A percentile compares a stretch with the other conserved stretches of the same genome.
Evolutionary conservation across 2,113 vertebrate species (phyloP).

Genomic region (Cyprinodon variegatus): DNA sequence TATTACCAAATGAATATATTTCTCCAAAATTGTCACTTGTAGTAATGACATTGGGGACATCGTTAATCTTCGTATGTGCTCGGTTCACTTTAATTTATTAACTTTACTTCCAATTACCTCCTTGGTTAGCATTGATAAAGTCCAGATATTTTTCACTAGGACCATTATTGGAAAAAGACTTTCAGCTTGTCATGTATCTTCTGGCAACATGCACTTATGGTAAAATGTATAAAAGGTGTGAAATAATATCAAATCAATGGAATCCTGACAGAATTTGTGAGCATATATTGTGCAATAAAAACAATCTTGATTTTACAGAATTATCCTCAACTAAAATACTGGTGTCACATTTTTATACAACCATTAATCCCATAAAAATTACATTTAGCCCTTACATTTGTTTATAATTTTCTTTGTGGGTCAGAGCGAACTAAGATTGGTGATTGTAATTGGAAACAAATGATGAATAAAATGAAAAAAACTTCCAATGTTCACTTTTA

Average conservation of each 20-base stretch:
- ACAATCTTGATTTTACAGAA: not conserved
- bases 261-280: not conserved
- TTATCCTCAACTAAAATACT: not conserved
- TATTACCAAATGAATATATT: constrained; percentile 14
- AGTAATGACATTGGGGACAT: constrained; percentile 5
- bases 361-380: not conserved
- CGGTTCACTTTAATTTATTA: not conserved
- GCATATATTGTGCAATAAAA: not conserved
- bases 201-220: not conserved
- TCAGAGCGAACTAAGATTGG: too few relatives aligned
- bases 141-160: constrained; percentile 24
- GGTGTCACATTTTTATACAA: not conserved
- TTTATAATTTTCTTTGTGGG: too few relatives aligned
- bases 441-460: too few relatives aligned
- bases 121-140: constrained; percentile 19
- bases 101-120: constrained; percentile 5
- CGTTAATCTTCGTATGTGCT: not conserved
- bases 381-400: too few relatives aligned
- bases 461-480: too few relatives aligned
- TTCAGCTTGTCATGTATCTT: not conserved
- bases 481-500: too few relatives aligned
- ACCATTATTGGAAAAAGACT: constrained; percentile 10
- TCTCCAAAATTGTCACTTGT: constrained; percentile 1
- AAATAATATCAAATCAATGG: not conserved
- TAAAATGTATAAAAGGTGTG: not conserved